A percentile compares a stretch with the other conserved stretches of the same genome.
Evolutionary conservation across 2,888 invertebrate species (phyloP).

Genomic region (Phalera bucephala): DNA sequence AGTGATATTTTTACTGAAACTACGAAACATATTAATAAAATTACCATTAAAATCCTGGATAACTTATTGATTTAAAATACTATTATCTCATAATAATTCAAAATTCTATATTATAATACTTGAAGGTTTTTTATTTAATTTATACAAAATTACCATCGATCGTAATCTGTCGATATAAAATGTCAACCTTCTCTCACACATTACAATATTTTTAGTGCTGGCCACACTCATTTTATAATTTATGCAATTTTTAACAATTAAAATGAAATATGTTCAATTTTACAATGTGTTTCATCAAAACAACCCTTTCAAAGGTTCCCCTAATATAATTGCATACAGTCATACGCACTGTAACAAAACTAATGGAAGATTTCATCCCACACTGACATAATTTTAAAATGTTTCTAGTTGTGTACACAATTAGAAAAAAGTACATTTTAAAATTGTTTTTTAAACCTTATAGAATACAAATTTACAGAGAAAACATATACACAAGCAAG

Average conservation of each 20-base stretch:
- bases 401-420: slow-evolving; percentile 17
- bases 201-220: slow-evolving; percentile 51
- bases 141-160: slow-evolving; percentile 59
- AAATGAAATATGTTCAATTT: slow-evolving; percentile 20
- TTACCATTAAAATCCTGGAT: too few relatives aligned
- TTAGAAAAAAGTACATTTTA: slow-evolving; percentile 22
- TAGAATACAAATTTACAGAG: slow-evolving; percentile 60
- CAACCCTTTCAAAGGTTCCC: slow-evolving; percentile 1
- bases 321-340: neutral
- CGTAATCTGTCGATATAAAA: slow-evolving; percentile 36
- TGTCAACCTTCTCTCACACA: slow-evolving; percentile 50
- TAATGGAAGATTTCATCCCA: neutral
- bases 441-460: slow-evolving; percentile 55
- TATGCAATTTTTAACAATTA: slow-evolving; percentile 48
- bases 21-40: too few relatives aligned
- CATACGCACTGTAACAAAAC: neutral
- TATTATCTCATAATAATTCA: too few relatives aligned
- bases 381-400: too few relatives aligned
- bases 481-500: slow-evolving; percentile 25
- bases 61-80: too few relatives aligned
- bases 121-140: slow-evolving; percentile 53
- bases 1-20: too few relatives aligned
- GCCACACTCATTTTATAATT: slow-evolving; percentile 51
- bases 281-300: slow-evolving; percentile 17
- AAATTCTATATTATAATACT: too few relatives aligned